phyloP scores from a whole-genome alignment of 1,140 invertebrate genomes.

The Pseudomyrmex pallidus region DNA sequence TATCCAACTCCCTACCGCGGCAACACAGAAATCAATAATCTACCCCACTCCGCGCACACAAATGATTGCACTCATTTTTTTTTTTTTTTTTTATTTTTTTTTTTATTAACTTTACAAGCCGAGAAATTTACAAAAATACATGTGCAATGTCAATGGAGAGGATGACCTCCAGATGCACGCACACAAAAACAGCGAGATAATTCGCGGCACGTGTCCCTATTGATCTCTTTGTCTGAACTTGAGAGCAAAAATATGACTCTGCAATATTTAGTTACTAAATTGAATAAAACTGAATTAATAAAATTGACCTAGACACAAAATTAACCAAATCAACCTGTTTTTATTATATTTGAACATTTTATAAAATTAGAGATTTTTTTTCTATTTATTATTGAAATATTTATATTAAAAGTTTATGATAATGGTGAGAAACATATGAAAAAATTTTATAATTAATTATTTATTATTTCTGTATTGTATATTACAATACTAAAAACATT shows the following conservation, averaged over 20 bases:
- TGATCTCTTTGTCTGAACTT: conserved; percentile 41
- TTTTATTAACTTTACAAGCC: conserved; percentile 46
- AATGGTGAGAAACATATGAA: too few relatives aligned
- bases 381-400: too few relatives aligned
- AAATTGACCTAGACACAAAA: too few relatives aligned
- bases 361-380: too few relatives aligned
- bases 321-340: too few relatives aligned
- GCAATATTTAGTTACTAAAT: not conserved
- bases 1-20: conserved; percentile 58
- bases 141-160: not conserved
- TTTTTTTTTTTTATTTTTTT: too few relatives aligned
- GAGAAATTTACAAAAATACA: conserved; percentile 66
- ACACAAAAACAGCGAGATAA: conserved; percentile 20
- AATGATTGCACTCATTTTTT: conserved; percentile 47
- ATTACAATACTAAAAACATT: too few relatives aligned
- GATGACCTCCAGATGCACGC: conserved; percentile 14
- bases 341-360: too few relatives aligned
- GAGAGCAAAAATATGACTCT: conserved; percentile 39
- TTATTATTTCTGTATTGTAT: too few relatives aligned
- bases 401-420: too few relatives aligned
- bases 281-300: too few relatives aligned
- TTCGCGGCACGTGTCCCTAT: conserved; percentile 26
- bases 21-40: conserved; percentile 83
- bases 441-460: too few relatives aligned
- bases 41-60: conserved; percentile 71